phyloP scores from a whole-genome alignment of 1,140 invertebrate species.

The Gryllus bimaculatus region DNA sequence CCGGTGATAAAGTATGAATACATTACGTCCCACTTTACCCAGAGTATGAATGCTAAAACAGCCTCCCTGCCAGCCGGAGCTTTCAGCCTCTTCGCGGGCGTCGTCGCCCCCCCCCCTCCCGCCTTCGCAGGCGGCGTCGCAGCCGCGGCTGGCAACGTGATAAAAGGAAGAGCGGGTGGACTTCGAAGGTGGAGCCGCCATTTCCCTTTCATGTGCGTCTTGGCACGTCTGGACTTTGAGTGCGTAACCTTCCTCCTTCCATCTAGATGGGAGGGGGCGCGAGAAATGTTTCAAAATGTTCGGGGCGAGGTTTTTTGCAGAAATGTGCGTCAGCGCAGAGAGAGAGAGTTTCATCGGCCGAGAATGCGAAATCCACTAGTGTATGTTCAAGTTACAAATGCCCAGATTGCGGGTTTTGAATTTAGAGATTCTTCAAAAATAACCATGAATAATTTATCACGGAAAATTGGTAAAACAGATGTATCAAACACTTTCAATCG shows the following conservation, averaged over 20 bases:
- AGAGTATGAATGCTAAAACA: constrained; percentile 5
- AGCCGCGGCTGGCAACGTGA: background rate
- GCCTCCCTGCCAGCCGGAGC: background rate
- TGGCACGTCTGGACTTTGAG: background rate
- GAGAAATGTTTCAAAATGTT: too few relatives aligned
- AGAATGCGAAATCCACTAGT: too few relatives aligned
- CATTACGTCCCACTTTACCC: background rate
- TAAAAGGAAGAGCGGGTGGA: background rate
- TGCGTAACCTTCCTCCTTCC: background rate
- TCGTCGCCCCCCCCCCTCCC: background rate
- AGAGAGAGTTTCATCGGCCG: too few relatives aligned
- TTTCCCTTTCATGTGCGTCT: background rate
- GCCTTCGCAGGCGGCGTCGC: background rate
- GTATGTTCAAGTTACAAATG: too few relatives aligned
- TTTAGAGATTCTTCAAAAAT: too few relatives aligned
- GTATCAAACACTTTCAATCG: too few relatives aligned
- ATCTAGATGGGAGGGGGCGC: too few relatives aligned
- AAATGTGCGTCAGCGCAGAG: too few relatives aligned
- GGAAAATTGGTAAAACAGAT: too few relatives aligned
- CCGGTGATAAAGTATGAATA: constrained; percentile 4
- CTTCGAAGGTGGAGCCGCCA: background rate
- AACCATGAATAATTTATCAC: too few relatives aligned
- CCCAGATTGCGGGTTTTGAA: too few relatives aligned
- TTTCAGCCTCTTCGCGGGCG: background rate
- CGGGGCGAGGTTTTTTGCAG: too few relatives aligned